phyloP scores from a whole-genome alignment of 2,113 vertebrate species.

The Pelecanoides urinatrix region DNA sequence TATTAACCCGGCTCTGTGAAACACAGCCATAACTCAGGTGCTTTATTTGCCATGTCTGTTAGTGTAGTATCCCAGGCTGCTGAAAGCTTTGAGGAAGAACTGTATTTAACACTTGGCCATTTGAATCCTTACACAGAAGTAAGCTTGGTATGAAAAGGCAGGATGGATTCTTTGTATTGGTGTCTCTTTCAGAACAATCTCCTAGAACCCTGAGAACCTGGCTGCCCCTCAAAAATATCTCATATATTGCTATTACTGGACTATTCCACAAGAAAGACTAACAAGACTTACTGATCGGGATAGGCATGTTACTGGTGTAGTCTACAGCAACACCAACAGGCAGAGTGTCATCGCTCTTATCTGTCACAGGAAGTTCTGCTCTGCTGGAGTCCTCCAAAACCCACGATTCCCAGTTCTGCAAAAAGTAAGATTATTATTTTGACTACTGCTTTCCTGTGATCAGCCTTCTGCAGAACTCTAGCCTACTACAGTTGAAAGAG shows the following conservation, averaged over 20 bases:
- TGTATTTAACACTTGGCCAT: background rate
- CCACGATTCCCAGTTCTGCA: slow-evolving; percentile 93
- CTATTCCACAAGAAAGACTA: background rate
- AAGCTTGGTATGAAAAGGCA: background rate
- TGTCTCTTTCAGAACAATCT: background rate
- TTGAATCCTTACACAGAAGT: background rate
- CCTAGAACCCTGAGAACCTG: background rate
- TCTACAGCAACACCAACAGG: slow-evolving; percentile 90
- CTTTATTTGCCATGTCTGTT: background rate
- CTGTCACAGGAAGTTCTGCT: slow-evolving; percentile 90
- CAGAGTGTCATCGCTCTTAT: slow-evolving; percentile 89
- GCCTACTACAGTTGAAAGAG: background rate
- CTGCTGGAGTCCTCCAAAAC: slow-evolving; percentile 90
- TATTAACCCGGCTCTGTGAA: background rate
- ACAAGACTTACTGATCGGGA: slow-evolving; percentile 82
- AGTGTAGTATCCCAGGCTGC: background rate
- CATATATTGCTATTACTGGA: background rate
- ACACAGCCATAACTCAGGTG: background rate
- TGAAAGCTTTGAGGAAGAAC: background rate
- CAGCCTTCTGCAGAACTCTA: background rate
- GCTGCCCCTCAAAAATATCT: background rate
- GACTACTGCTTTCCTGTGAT: background rate
- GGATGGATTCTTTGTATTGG: fast-evolving
- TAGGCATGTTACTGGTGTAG: slow-evolving; percentile 85
- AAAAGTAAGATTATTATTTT: background rate